Evolutionary conservation across 2,888 invertebrate genomes (phyloP).

Genomic region (Diloba caeruleocephala): DNA sequence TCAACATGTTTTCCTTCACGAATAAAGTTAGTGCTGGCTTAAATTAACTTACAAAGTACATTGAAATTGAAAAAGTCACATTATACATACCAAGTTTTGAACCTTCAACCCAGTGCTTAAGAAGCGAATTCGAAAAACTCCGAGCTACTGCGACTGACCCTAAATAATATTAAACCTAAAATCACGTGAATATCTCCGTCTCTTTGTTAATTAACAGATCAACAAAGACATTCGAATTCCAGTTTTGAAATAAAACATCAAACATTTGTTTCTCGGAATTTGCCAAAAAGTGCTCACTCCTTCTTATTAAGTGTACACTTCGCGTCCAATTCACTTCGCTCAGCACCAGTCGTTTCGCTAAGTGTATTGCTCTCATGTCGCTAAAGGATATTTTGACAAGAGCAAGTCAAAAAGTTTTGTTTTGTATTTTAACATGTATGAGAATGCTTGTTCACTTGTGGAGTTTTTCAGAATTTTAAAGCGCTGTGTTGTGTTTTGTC

Average conservation of each 20-base stretch:
- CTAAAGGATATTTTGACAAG: conserved; percentile 16
- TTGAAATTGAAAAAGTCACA: too few relatives aligned
- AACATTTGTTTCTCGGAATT: conserved; percentile 10
- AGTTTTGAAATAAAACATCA: not conserved
- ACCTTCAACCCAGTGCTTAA: too few relatives aligned
- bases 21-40: too few relatives aligned
- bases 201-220: too few relatives aligned
- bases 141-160: too few relatives aligned
- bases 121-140: too few relatives aligned
- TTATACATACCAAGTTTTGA: too few relatives aligned
- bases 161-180: too few relatives aligned
- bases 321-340: conserved; percentile 36
- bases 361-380: conserved; percentile 39
- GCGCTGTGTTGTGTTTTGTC: too few relatives aligned
- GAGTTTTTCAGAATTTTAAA: not conserved
- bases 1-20: too few relatives aligned
- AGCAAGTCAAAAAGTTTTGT: conserved; percentile 12
- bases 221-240: not conserved
- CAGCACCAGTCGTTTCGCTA: conserved; percentile 27
- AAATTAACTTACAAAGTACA: too few relatives aligned
- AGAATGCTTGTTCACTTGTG: not conserved
- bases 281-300: conserved; percentile 1
- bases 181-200: too few relatives aligned
- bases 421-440: conserved; percentile 11
- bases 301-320: conserved; percentile 23